These are phyloP conservation scores for Diorhabda sublineata DNA, from an alignment of 1,140 invertebrate genomes.

Conservation along the genomic window DNA sequence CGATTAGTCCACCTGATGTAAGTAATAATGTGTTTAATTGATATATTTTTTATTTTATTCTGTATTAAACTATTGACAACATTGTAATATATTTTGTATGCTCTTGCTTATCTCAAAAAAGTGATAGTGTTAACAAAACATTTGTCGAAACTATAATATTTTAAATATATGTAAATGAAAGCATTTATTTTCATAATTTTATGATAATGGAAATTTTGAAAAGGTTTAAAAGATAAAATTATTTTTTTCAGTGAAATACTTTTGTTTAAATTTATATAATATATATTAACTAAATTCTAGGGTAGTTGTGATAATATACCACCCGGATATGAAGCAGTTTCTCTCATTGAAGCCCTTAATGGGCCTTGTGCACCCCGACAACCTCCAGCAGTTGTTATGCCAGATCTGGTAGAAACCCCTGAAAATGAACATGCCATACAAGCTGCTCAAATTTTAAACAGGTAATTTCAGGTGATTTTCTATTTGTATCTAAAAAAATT, in stretches of 20 bases:
- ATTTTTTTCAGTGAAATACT: not conserved
- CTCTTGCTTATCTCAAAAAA: too few species aligned
- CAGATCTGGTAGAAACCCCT: constrained; percentile 50
- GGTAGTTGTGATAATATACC: constrained; percentile 78
- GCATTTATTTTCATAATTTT: too few species aligned
- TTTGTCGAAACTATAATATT: too few species aligned
- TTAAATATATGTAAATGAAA: too few species aligned
- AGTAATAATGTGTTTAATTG: constrained; percentile 24
- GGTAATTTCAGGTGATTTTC: not conserved
- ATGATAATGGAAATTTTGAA: too few species aligned
- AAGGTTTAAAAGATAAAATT: too few species aligned
- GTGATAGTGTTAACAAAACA: too few species aligned
- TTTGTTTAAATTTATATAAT: not conserved
- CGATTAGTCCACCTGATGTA: constrained; percentile 54
- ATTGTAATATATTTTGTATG: too few species aligned
- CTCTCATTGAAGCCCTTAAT: constrained; percentile 97
- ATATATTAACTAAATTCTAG: constrained; percentile 15
- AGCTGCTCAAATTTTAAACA: constrained; percentile 65
- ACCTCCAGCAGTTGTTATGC: constrained; percentile 52
- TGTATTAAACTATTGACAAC: too few species aligned
- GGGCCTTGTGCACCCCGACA: constrained; percentile 70
- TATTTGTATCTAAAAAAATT: not conserved
- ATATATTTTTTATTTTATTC: too few species aligned
- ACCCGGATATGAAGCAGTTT: constrained; percentile 89
- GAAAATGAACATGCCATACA: constrained; percentile 49